A percentile compares a stretch with the other conserved stretches of the same genome.
Conservation (phyloP, 2,797 vertebrate species). For the Ptychobarbus kaznakovi region DNA sequence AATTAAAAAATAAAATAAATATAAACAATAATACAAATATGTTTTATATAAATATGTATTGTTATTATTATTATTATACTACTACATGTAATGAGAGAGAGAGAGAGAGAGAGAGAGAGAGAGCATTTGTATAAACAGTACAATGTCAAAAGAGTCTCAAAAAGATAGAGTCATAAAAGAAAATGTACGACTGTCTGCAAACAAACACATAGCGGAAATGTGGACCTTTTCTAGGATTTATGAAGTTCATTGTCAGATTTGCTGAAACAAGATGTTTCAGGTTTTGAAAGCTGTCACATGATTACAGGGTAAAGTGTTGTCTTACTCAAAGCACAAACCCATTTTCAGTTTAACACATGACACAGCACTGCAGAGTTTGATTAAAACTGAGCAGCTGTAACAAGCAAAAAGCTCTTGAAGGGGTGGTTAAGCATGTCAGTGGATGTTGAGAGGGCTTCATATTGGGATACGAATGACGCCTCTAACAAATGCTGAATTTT, state of each 20-base stretch:
- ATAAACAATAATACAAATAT: too few species aligned
- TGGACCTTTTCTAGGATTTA: constrained; percentile 11
- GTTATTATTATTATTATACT: too few species aligned
- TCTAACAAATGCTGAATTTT: not conserved
- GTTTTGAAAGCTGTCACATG: constrained; percentile 2
- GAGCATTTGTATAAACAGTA: too few species aligned
- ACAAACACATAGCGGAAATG: not conserved
- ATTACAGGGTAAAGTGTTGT: constrained; percentile 34
- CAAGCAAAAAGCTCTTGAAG: constrained; percentile 20
- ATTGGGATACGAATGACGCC: constrained; percentile 3
- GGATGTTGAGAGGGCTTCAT: constrained; percentile 5
- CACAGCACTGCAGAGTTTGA: constrained; percentile 26
- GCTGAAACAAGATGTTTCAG: constrained; percentile 8
- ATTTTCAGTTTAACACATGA: constrained; percentile 21
- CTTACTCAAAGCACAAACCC: constrained; percentile 7
- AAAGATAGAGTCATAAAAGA: constrained; percentile 65
- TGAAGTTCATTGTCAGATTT: constrained; percentile 29
- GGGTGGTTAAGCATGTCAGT: constrained; percentile 21
- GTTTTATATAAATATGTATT: too few species aligned
- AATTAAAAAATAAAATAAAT: too few species aligned
- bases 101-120: too few species aligned
- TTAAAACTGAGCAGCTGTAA: constrained; percentile 24
- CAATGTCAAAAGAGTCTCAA: constrained; percentile 62
- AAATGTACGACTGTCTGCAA: constrained; percentile 36
- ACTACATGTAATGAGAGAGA: too few species aligned